These are phyloP conservation scores for Cepaea nemoralis DNA, from an alignment of 1,140 invertebrate species.

Conservation along the genomic window DNA sequence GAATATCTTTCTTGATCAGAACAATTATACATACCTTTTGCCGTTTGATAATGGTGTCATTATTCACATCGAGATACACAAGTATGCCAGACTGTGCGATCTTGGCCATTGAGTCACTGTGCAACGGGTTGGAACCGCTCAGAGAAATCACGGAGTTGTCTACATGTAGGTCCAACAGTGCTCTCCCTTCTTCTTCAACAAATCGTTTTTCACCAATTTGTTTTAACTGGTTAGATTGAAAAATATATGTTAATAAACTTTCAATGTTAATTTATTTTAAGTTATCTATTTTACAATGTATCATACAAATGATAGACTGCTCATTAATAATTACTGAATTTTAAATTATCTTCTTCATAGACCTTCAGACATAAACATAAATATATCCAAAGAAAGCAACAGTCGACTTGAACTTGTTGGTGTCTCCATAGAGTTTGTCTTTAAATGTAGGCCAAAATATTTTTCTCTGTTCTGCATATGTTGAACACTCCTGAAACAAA, in stretches of 20 bases:
- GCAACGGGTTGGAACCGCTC: slow-evolving; percentile 66
- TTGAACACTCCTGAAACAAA: too few species aligned
- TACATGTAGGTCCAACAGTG: slow-evolving; percentile 49
- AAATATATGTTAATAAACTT: too few species aligned
- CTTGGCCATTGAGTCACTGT: slow-evolving; percentile 57
- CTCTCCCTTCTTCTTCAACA: slow-evolving; percentile 65
- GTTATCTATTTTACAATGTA: too few species aligned
- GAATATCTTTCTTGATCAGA: too few species aligned
- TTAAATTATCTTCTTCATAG: background rate
- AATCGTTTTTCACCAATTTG: slow-evolving; percentile 61
- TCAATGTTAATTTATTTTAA: too few species aligned
- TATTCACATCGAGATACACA: slow-evolving; percentile 61
- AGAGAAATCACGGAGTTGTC: slow-evolving; percentile 56
- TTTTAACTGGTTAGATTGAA: slow-evolving; percentile 49
- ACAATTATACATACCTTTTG: slow-evolving; percentile 45
- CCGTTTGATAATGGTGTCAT: slow-evolving; percentile 57
- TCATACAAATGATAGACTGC: too few species aligned
- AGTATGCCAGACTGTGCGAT: slow-evolving; percentile 54
- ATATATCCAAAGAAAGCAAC: too few species aligned
- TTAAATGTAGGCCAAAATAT: too few species aligned
- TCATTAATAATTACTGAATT: slow-evolving; percentile 13
- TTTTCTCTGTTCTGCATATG: too few species aligned
- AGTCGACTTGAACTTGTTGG: too few species aligned
- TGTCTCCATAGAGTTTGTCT: too few species aligned
- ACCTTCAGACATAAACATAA: too few species aligned